Evolutionary conservation across 2,797 vertebrate species (phyloP).

Genomic region (Anguilla anguilla): DNA sequence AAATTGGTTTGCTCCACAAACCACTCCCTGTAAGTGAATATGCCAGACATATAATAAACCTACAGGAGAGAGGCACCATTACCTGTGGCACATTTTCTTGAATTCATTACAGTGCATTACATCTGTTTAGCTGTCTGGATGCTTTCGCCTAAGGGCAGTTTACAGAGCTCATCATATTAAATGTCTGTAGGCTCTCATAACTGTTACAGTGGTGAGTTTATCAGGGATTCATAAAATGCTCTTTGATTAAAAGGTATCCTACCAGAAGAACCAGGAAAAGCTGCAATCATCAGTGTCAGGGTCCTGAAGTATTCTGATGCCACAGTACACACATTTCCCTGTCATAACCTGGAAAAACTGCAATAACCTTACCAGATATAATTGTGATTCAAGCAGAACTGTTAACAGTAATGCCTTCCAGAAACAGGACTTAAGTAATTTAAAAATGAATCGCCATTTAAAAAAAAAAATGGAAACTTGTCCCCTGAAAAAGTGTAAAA

Average conservation of each 20-base stretch:
- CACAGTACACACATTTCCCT: not conserved
- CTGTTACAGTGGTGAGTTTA: not conserved
- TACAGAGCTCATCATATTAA: slow-evolving; percentile 33
- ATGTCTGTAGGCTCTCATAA: not conserved
- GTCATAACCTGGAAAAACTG: not conserved
- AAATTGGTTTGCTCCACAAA: slow-evolving; percentile 52
- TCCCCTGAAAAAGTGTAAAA: not conserved
- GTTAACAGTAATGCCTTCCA: not conserved
- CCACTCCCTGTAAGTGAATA: slow-evolving; percentile 24
- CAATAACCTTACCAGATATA: not conserved
- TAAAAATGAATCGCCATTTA: not conserved
- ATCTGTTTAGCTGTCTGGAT: slow-evolving; percentile 66
- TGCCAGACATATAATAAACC: slow-evolving; percentile 17
- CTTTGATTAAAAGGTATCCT: not conserved
- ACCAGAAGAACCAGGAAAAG: not conserved
- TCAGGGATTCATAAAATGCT: not conserved
- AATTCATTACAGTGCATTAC: slow-evolving; percentile 33
- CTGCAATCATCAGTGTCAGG: not conserved
- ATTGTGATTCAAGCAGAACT: not conserved
- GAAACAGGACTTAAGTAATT: not conserved
- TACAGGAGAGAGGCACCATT: not conserved
- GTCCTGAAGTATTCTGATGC: not conserved
- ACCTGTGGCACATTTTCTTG: not conserved
- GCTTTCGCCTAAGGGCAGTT: slow-evolving; percentile 39
- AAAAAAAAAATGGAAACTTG: not conserved